Evolutionary conservation across 2,113 vertebrate species (phyloP).

Genomic region (Jaculus jaculus): DNA sequence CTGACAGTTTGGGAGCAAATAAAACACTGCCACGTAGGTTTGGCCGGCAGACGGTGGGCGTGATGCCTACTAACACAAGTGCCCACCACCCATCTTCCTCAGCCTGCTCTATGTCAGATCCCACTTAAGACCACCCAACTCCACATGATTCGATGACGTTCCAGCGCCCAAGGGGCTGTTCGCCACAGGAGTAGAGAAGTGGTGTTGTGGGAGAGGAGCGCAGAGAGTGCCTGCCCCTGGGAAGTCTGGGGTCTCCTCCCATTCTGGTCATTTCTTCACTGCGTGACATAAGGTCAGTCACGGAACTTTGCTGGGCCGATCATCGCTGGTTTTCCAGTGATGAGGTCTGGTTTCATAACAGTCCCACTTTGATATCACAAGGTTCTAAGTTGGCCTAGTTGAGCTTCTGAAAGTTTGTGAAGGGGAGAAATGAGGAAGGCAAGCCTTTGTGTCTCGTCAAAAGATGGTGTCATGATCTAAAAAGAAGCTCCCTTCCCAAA

Average conservation of each 20-base stretch:
- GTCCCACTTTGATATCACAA: not conserved
- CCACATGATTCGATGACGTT: not conserved
- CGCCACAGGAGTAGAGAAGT: not conserved
- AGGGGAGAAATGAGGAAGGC: not conserved
- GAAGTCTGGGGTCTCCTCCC: not conserved
- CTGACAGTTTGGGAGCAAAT: not conserved
- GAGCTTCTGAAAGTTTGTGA: not conserved
- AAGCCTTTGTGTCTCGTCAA: not conserved
- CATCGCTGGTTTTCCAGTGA: not conserved
- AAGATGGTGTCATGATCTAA: not conserved
- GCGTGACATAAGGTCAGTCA: not conserved
- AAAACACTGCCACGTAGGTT: slow-evolving; percentile 27
- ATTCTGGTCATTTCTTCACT: not conserved
- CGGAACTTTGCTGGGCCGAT: not conserved
- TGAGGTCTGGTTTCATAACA: not conserved
- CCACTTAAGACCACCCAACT: not conserved
- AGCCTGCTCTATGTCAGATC: not conserved
- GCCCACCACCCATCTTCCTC: not conserved
- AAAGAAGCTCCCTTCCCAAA: not conserved
- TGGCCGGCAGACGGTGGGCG: not conserved
- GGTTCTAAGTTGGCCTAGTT: not conserved
- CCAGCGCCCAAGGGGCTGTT: not conserved
- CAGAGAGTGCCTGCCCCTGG: fast-evolving
- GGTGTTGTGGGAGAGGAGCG: not conserved
- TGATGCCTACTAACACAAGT: not conserved